Evolutionary conservation across 2,113 vertebrate genomes (phyloP).

Genomic region (Psephotus haematonotus): DNA sequence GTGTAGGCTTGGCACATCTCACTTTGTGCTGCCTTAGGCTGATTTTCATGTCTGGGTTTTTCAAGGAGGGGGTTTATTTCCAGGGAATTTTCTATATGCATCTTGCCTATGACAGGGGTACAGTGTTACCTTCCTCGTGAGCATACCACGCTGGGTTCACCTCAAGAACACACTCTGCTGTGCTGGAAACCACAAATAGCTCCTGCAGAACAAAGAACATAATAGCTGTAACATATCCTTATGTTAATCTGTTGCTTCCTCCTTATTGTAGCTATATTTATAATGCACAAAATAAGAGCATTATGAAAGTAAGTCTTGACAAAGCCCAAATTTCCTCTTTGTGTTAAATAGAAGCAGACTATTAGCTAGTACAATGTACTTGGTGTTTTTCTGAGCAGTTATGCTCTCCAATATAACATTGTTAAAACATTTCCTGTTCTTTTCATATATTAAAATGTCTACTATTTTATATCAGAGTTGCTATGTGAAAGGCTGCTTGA

Average conservation of each 20-base stretch:
- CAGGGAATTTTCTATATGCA: background rate
- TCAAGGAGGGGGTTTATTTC: background rate
- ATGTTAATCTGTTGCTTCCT: background rate
- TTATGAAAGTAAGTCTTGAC: background rate
- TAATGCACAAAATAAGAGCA: background rate
- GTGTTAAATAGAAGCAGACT: background rate
- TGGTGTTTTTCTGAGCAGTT: background rate
- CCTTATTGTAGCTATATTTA: background rate
- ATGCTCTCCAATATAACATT: background rate
- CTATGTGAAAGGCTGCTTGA: background rate
- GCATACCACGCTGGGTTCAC: background rate
- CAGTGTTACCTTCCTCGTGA: background rate
- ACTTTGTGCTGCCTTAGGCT: background rate
- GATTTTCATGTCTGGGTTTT: background rate
- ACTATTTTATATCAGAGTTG: background rate
- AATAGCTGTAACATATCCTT: background rate
- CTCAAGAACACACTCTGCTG: background rate
- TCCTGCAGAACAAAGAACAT: background rate
- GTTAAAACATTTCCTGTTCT: background rate
- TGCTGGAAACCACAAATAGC: background rate
- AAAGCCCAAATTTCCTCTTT: background rate
- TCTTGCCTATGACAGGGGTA: background rate
- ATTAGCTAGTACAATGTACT: background rate
- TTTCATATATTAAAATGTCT: background rate
- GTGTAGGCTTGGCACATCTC: background rate